phyloP scores from a whole-genome alignment of 2,113 vertebrate species.

The Chrysochloris asiatica region DNA sequence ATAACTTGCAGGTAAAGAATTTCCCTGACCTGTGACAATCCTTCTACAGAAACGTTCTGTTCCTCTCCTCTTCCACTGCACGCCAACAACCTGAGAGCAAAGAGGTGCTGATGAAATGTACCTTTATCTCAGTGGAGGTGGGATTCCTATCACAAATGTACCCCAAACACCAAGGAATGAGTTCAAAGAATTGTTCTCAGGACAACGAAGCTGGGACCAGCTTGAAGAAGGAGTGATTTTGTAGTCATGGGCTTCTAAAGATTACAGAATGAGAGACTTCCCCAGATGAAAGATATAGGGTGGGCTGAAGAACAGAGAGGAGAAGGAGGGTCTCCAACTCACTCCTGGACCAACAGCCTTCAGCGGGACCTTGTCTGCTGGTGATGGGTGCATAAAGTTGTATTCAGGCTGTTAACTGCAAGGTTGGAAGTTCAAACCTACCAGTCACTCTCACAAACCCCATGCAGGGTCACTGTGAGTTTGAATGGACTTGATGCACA shows the following conservation, averaged over 20 bases:
- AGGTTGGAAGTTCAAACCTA: too few relatives aligned
- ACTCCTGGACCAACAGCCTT: not conserved
- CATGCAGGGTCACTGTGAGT: too few relatives aligned
- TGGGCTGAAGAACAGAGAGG: not conserved
- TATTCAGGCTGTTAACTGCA: too few relatives aligned
- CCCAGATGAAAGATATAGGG: not conserved
- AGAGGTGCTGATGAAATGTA: not conserved
- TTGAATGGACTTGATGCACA: not conserved
- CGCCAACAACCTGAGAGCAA: conserved; percentile 29
- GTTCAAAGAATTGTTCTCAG: not conserved
- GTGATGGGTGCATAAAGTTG: too few relatives aligned
- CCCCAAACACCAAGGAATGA: not conserved
- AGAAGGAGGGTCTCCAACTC: not conserved
- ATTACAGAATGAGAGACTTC: not conserved
- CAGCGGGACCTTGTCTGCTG: not conserved
- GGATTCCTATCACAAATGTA: not conserved
- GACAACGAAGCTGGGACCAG: not conserved
- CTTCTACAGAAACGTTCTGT: not conserved
- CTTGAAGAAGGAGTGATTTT: too few relatives aligned
- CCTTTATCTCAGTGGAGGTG: too few relatives aligned
- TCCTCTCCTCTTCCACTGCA: not conserved
- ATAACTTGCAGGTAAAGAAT: not conserved
- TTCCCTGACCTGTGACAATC: not conserved
- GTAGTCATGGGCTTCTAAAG: not conserved
- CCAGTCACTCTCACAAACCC: too few relatives aligned